Base-by-base conservation (phyloP, 1,140 invertebrate species). In the Papilio aristodemus region DNA sequence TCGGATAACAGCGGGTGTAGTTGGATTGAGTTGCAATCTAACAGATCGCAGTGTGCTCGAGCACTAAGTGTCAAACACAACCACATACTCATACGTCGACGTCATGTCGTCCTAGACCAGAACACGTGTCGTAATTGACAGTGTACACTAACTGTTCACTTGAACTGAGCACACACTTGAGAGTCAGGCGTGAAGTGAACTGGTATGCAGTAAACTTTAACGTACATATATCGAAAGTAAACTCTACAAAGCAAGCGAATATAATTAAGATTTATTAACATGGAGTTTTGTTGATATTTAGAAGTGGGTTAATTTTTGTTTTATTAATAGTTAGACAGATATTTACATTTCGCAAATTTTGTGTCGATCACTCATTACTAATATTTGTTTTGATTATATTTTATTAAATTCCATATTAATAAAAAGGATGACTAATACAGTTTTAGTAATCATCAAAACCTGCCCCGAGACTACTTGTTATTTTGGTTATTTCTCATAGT, bases 51-150 rank as follows among this genome's bases (percentile, higher is more conserved):
- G 22, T 25, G 9, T 25, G 22, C 19, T 54, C 6, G 10, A 22
- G 46, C 19, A 3, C 46, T 54, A 13, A 4, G 10, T 39, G 46
- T 54, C 46, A 54, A 54, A 54, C 46, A 22, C 43, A 50, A 50
- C 14, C 17, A 54, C 46, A 2, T 25, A 54, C 17, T 22, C 46
- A 2, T 25, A 54, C 11, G 9, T 22, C 19, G 46, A 19, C 43
- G 43, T 10, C 46, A 10, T 54, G 9, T 22, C 22, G 46, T 54
- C 46, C 46, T 54, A 54, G 46, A 54, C 43, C 43, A 46, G 43
- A 46, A 46, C 46, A 54, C 46, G 46, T 54, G 46, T 54, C 19
- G 9, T 54, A 54, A 54, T 54, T 54, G 46, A 54, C 19, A 54
- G 22, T 22, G 19, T 54, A 54, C 46, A 54, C 46, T 54, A 22